Conservation (phyloP, 2,797 vertebrate genomes). For the Leontocebus nigricollis region DNA sequence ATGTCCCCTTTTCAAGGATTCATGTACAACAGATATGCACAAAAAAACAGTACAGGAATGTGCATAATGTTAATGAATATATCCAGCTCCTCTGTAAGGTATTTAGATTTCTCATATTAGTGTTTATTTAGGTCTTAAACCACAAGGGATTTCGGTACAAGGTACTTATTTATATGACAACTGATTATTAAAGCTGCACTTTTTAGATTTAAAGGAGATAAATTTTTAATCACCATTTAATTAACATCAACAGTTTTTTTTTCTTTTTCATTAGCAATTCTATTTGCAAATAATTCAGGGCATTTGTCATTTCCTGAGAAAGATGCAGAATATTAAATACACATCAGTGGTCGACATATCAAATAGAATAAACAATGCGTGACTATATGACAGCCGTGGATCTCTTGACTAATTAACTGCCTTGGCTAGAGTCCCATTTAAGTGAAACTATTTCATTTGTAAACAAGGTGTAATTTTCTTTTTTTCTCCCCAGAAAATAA, state of each 20-base stretch:
- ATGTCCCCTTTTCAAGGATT: neutral
- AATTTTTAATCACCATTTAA: slow-evolving; percentile 78
- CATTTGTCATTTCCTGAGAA: slow-evolving; percentile 80
- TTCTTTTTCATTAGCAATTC: slow-evolving; percentile 74
- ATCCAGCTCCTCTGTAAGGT: slow-evolving; percentile 44
- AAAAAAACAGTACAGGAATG: neutral
- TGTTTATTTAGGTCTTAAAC: slow-evolving; percentile 69
- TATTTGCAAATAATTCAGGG: slow-evolving; percentile 70
- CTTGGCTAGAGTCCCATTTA: slow-evolving; percentile 65
- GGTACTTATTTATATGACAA: slow-evolving; percentile 68
- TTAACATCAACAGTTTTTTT: slow-evolving; percentile 69
- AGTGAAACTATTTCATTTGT: slow-evolving; percentile 75
- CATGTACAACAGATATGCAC: neutral
- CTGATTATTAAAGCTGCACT: slow-evolving; percentile 65
- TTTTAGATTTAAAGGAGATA: slow-evolving; percentile 76
- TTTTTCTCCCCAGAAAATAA: slow-evolving; percentile 48
- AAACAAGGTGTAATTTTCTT: slow-evolving; percentile 74
- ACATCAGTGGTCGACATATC: slow-evolving; percentile 59
- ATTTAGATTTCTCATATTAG: slow-evolving; percentile 48
- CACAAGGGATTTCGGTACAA: slow-evolving; percentile 49
- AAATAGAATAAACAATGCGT: slow-evolving; percentile 60
- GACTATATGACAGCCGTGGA: neutral
- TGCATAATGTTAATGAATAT: neutral
- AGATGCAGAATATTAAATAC: slow-evolving; percentile 71
- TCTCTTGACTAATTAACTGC: slow-evolving; percentile 70